Conservation (phyloP, 2,797 vertebrate species). For the Paramormyrops hopkinsi region DNA sequence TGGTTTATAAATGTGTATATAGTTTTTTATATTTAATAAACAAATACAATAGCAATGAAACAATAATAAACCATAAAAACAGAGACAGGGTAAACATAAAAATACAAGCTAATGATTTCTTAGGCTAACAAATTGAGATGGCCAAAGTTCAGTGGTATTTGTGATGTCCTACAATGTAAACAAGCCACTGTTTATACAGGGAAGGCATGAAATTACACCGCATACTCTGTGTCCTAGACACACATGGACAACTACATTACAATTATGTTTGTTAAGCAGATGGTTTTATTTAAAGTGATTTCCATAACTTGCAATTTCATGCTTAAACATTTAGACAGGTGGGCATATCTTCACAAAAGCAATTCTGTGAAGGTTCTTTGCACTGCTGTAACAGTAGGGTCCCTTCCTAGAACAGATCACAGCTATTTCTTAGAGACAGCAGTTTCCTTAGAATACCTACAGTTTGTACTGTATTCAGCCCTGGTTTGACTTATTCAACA, state of each 20-base stretch:
- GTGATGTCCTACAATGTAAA: not conserved
- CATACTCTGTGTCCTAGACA: not conserved
- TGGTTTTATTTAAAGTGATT: not conserved
- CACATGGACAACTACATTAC: not conserved
- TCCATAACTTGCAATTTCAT: not conserved
- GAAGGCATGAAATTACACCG: not conserved
- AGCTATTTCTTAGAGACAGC: not conserved
- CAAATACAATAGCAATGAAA: not conserved
- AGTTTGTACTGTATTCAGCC: not conserved
- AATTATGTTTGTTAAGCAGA: not conserved
- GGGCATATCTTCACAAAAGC: not conserved
- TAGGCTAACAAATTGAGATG: not conserved
- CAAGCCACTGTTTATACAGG: not conserved
- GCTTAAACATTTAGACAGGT: not conserved
- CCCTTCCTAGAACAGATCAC: not conserved
- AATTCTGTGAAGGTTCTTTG: not conserved
- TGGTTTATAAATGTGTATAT: not conserved
- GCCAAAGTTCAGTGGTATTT: not conserved
- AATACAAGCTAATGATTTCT: not conserved
- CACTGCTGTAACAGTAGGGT: not conserved
- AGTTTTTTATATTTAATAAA: not conserved
- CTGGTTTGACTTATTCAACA: not conserved
- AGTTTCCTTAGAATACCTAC: not conserved
- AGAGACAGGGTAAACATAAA: not conserved
- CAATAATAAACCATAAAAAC: not conserved